These are phyloP conservation scores for Ridgeia piscesae DNA, from an alignment of 1,140 invertebrate genomes.

Conservation along the genomic window DNA sequence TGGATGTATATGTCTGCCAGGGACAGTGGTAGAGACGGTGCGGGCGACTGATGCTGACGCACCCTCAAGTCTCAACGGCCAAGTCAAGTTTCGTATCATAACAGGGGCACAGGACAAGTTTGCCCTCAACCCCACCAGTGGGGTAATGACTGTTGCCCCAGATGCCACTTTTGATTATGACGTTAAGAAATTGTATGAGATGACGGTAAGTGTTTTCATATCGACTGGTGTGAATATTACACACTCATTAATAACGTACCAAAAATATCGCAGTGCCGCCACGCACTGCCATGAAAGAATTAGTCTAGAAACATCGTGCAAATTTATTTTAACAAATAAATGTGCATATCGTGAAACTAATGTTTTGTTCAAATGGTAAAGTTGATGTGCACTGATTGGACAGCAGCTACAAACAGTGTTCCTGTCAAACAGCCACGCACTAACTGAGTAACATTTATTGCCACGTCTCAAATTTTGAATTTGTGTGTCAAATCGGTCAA, in stretches of 20 bases:
- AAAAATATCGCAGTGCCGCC: neutral
- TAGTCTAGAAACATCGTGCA: too few species aligned
- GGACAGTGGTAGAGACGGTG: conserved; percentile 11
- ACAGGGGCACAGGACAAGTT: conserved; percentile 89
- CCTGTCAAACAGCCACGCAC: too few species aligned
- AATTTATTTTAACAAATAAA: too few species aligned
- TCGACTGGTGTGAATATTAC: neutral
- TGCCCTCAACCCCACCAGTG: conserved; percentile 79
- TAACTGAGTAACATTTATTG: too few species aligned
- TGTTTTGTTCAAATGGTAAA: too few species aligned
- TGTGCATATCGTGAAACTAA: too few species aligned
- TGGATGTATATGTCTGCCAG: neutral
- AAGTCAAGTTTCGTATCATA: conserved; percentile 78
- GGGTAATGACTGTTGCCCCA: conserved; percentile 79
- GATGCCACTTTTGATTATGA: conserved; percentile 79
- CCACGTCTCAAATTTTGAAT: too few species aligned
- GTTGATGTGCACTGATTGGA: too few species aligned
- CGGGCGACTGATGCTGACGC: neutral
- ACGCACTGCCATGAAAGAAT: too few species aligned
- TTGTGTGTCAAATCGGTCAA: too few species aligned
- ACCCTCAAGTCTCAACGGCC: neutral
- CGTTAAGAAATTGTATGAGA: conserved; percentile 67
- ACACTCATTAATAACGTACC: neutral
- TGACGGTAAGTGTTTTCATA: conserved; percentile 64
- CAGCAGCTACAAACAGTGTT: too few species aligned